Percentiles rank a stretch among this genome's conserved stretches.
These are phyloP conservation scores for Vireo altiloquus DNA, from an alignment of 2,113 vertebrate genomes.

Conservation along the genomic window DNA sequence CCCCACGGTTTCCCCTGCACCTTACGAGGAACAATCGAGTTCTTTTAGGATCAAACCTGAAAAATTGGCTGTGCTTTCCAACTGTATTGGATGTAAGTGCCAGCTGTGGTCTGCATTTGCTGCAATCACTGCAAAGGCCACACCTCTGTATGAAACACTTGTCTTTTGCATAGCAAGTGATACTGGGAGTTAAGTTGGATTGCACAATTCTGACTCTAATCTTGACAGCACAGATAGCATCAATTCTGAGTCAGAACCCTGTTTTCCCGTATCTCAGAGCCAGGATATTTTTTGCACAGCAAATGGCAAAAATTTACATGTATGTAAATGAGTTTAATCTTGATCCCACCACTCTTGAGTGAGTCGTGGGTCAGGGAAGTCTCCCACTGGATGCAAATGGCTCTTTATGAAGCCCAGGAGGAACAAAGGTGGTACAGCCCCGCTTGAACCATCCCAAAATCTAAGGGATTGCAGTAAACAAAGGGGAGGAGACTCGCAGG, in stretches of 20 bases:
- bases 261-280: constrained; percentile 20
- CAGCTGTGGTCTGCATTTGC: neutral
- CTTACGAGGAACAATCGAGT: neutral
- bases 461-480: neutral
- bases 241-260: constrained; percentile 52
- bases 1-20: neutral
- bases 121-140: neutral
- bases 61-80: neutral
- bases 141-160: constrained; percentile 37
- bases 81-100: neutral
- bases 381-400: neutral
- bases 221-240: constrained; percentile 45
- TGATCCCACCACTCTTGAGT: neutral
- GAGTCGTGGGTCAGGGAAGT: neutral
- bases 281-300: constrained; percentile 39
- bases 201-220: constrained; percentile 59
- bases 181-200: constrained; percentile 48
- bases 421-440: neutral
- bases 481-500: neutral
- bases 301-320: constrained; percentile 39
- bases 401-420: neutral
- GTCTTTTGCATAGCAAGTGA: constrained; percentile 52
- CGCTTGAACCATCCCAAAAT: neutral
- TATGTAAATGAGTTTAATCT: constrained; percentile 9
- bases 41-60: neutral